Evolutionary conservation across 2,888 invertebrate genomes (phyloP), one percentile per base, ranked within the genome.

Genomic region (Biston betularia): DNA sequence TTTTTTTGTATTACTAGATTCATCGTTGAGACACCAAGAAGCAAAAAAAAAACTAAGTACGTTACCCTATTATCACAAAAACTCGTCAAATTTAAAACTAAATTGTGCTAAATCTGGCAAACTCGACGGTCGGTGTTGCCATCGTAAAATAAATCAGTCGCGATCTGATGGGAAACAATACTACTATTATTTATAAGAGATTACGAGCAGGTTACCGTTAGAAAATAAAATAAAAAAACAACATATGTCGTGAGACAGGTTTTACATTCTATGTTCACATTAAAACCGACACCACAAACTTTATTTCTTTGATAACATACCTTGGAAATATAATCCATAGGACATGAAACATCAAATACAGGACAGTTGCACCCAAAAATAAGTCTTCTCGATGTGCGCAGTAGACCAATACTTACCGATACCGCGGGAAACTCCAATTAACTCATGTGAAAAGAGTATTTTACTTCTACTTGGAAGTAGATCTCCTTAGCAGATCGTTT

Each of bases 161-260:
- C 83, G 82, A 89, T 92, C 93, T 93, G 93, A 93, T 93, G 93
- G 93, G 93, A 92, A 90, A 85, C 75, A 50, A 54, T 46, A 89
- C 82, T 75, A 85, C 86, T 83, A 88, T 8, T 38, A 9, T 64
- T 45, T 52, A 58, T 42, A 49, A 35, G 69, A 67, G 48, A 67
- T 67, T 67, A 60, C 63, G 42, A 60, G 60, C 56, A 62, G 59
- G 84, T 85, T 84, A 82, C 79, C 79, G 86, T 71, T 80, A 79
- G 81, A 85, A 81, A 84, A 86, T 85, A 76, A 74, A 79, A 70
- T 63, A 75, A 67, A 80, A 89, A 90, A 85, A 91, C 88, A 90
- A 93, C 93, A 93, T 89, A 93, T 93, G 93, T 89, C 91, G 93
- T 93, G 93, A 93, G 93, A 93, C 93, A 89, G 87, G 79, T 79